Evolutionary conservation across 2,797 vertebrate species (phyloP), one percentile per base, ranked within the genome.

Genomic region (Molossus alvarezi): DNA sequence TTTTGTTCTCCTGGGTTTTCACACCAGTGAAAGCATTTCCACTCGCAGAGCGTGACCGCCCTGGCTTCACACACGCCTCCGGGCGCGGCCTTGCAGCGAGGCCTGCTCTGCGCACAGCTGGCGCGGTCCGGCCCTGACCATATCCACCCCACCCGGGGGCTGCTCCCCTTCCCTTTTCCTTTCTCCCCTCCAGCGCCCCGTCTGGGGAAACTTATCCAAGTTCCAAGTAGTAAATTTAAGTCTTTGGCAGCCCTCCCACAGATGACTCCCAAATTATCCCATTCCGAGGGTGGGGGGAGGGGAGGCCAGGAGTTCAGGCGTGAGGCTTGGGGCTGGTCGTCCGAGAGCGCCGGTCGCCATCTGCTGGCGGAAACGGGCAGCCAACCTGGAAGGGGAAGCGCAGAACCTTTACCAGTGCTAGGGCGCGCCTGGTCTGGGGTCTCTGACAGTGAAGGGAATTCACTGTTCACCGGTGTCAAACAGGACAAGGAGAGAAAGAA

Each of bases 291-390:
- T 20, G 89, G 62, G 88, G 62, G 89, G 12, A 6, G 90, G 79
- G 75, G 91, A 82, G 73, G 88, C 81, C 96, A 48, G 81, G 90
- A 94, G 94, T 86, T 83, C 95, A 76, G 79, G 53, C 25, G 29
- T 0, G n/a, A 71, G n/a, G 37, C 3, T 0, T 14, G 0, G 51
- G 67, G n/a, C 48, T 0, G 11, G 57, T 71, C 6, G 91, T 96
- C 79, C 21, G 85, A 98, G 97, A 96, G 95, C 95, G 79, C 89
- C 9, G 83, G 81, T 97, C 80, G 98, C 97, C 98, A 96, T 86
- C 98, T 98, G 94, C 96, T 97, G 98, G 92, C 25, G 3, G 62
- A 57, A 25, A 27, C 29, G 1, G 5, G 86, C 1, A 84, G 83
- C 23, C 51, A 6, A 45, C 37, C 15, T 41, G 12, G 21, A 33